These are phyloP conservation scores for Cryptocephalus moraei DNA, from an alignment of 2,888 invertebrate species.

Conservation along the genomic window DNA sequence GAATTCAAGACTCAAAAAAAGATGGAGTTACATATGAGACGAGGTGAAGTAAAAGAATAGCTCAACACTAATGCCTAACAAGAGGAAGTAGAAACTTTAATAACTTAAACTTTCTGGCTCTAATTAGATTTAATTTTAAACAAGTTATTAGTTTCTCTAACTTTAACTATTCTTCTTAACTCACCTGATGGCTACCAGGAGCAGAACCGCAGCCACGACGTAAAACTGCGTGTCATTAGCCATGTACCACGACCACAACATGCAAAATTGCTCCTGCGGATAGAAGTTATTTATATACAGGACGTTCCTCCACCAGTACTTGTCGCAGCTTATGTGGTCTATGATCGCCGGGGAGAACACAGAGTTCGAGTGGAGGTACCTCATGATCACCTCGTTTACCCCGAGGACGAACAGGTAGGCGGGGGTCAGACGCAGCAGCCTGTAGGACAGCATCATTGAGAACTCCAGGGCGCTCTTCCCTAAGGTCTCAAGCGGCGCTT, in stretches of 20 bases:
- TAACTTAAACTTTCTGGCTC: too few relatives aligned
- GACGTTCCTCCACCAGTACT: conserved; percentile 78
- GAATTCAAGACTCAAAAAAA: too few relatives aligned
- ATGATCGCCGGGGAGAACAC: conserved; percentile 63
- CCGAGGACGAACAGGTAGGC: conserved; percentile 73
- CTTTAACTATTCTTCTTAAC: conserved; percentile 17
- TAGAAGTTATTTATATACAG: conserved; percentile 74
- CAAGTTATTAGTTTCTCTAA: neutral
- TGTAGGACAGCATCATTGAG: conserved; percentile 46
- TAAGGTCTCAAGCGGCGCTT: conserved; percentile 32
- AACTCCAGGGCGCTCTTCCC: conserved; percentile 39
- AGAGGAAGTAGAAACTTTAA: too few relatives aligned
- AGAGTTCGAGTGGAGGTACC: conserved; percentile 56
- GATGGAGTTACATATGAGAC: too few relatives aligned
- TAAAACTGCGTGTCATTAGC: conserved; percentile 74
- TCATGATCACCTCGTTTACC: conserved; percentile 58
- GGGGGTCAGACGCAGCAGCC: conserved; percentile 67
- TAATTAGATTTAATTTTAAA: too few relatives aligned
- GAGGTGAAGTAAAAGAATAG: too few relatives aligned
- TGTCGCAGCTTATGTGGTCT: conserved; percentile 62
- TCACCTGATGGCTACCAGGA: conserved; percentile 60
- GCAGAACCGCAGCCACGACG: conserved; percentile 53
- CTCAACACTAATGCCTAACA: too few relatives aligned
- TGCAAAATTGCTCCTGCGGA: conserved; percentile 65
- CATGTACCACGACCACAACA: conserved; percentile 79